Conservation (phyloP, 2,797 vertebrate species). For the Caiman crocodilus region DNA sequence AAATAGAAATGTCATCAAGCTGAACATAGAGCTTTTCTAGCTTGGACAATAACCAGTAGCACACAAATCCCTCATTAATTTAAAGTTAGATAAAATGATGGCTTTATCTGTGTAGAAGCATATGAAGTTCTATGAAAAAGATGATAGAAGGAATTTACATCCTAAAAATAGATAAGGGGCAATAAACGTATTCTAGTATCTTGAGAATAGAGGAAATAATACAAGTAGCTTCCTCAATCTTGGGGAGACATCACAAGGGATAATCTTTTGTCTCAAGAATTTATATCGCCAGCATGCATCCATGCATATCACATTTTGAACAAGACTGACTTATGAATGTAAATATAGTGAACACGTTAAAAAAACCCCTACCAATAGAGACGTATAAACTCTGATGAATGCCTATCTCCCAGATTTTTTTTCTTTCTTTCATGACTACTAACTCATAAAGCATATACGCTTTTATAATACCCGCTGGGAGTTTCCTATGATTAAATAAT, state of each 20-base stretch:
- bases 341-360: background rate
- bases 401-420: background rate
- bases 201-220: background rate
- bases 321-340: background rate
- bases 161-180: background rate
- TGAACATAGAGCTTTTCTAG: no score
- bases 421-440: background rate
- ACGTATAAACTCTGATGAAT: background rate
- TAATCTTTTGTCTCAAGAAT: constrained; percentile 13
- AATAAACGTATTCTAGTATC: background rate
- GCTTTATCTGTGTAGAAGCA: constrained; percentile 4
- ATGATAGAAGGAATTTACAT: background rate
- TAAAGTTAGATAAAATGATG: constrained; percentile 2
- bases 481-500: background rate
- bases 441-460: background rate
- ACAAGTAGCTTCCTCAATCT: background rate
- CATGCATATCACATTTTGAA: background rate
- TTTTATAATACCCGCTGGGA: background rate
- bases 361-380: background rate
- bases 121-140: background rate
- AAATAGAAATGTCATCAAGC: no score
- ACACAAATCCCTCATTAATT: constrained; percentile 18
- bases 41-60: background rate
- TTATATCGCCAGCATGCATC: background rate
- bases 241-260: background rate